Base-by-base conservation (phyloP, 2,888 invertebrate genomes). In the Hipparchia semele region DNA sequence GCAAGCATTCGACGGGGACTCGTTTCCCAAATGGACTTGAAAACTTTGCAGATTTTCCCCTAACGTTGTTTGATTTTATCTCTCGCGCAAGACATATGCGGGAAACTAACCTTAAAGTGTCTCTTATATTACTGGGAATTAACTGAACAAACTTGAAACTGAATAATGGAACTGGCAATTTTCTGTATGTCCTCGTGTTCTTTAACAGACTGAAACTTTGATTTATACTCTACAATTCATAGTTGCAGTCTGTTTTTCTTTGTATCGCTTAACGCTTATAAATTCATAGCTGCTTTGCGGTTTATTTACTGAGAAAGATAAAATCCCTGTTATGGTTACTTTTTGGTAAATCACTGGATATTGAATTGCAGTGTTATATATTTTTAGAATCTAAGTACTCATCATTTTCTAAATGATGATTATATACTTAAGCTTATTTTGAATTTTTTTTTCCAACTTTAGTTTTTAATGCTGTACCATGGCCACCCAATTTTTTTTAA, bases 11-110 rank as follows among this genome's bases (percentile, higher is more conserved):
- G 53, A 69, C 49, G 58, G 61, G 62, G 59, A 62, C 54, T 61
- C 61, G 73, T 70, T 70, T 68, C 65, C 70, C 60, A 73, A 73
- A 76, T 73, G 71, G 72, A 74, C 69, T 72, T 76, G 58, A 69
- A 71, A 74, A 76, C 72, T 76, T 74, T 69, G 45, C 23, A 65
- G 56, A 65, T 68, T 71, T 68, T 53, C 60, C 60, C 72, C 51
- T 68, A 62, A 67, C 61, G 70, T 64, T 75, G 60, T 72, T 70
- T 70, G 69, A 70, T 72, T 64, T 54, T 58, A 68, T 68, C 61
- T 56, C 53, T 39, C 49, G 46, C 33, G 7, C 65, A 53, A 65
- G 65, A 65, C 33, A 51, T 65, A 65, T 13, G 53, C 12, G 49
- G 33, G 12, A 12, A 65, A 51, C 65, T 65, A 23, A 53, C 65